Base-by-base conservation (phyloP, 1,140 invertebrate genomes). In the Rhynchophorus ferrugineus region DNA sequence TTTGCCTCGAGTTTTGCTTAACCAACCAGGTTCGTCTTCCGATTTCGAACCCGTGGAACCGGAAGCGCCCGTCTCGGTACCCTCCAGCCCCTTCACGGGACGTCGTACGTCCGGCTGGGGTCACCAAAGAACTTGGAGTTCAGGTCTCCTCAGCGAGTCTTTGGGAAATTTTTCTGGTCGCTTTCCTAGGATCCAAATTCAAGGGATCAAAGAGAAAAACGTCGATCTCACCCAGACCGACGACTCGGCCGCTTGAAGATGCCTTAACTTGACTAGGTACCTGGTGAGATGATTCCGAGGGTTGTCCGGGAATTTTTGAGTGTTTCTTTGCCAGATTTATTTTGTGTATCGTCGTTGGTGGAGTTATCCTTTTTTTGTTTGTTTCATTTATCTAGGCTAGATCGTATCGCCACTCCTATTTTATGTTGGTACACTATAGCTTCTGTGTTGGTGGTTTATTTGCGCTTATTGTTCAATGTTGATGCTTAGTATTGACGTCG, bases 41-140 rank as follows among this genome's bases (percentile, higher is more conserved):
- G 42, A 55, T 49, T 47, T 37, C 42, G 49, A 57, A 7, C 14
- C 20, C 5, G 9, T 13, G 3, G 5, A 38, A 22, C 17, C 6
- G 8, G 2, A 33, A n/a, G 5, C 8, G 35, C 42, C 52, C 16
- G 24, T 48, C 13, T 60, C 59, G n/a, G 54, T 60, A 44, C 62
- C 64, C 17, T 64, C 65, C 1, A 65, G 61, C 36, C 64, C 65
- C 3, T 58, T 57, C 41, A 35, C 55, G 9, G 51, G 58, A 13
- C 36, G 44, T 11, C 54, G 37, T 7, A 17, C 51, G 5, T 44
- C 62, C 20, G 55, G 49, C 33, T 68, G 64, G 63, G 65, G 67
- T 2, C 64, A 64, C 37, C 57, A 63, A 24, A 59, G 67, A 29
- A 61, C 61, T 11, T 69, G 66, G 65, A 66, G 63, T 44, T 64